Evolutionary conservation across 2,888 invertebrate genomes (phyloP), one percentile per base, ranked within the genome.

Genomic region (Latrodectus elegans): DNA sequence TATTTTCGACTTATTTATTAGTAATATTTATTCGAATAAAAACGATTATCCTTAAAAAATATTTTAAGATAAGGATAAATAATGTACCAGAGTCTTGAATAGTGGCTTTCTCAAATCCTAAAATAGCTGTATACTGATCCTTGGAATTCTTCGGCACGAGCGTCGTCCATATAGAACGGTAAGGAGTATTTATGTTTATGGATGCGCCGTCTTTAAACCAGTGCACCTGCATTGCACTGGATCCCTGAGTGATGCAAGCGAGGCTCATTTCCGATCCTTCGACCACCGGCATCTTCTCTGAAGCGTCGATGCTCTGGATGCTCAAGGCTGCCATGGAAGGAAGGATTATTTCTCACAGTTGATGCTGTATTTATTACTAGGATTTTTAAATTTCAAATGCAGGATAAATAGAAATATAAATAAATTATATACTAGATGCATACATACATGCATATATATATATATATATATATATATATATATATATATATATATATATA

Each of bases 71-170:
- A 22, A 22, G 1, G 1, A 22, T 22, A 22, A 22, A 15, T 67
- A 15, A 49, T 71, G 74, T 52, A 89, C 97, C 97, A 38, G 95
- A 94, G 91, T 97, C 97, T 60, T 95, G 93, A 38, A 93, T 92
- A 88, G 94, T 94, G 0, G 96, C 95, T 89, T 94, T 94, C 15
- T 95, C 95, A 81, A 97, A 94, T 0, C 95, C 95, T 89, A 97
- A 92, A 60, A 95, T 93, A 0, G 96, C 95, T 90, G 95, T 95
- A 91, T 94, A 94, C 90, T 93, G 89, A 51, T 89, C 89, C 14
- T 83, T 87, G 22, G 90, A 90, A 38, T 89, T 89, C 67, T 89
- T 89, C 0, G 89, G 89, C 12, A 89, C 76, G 9, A 85, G 76
- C 10, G 80, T 84, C 12, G 84, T 89, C 90, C 88, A 87, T 72